A percentile compares a stretch with the other conserved stretches of the same genome.
Evolutionary conservation across 2,797 vertebrate species (phyloP).

Genomic region (Rhinella marina): DNA sequence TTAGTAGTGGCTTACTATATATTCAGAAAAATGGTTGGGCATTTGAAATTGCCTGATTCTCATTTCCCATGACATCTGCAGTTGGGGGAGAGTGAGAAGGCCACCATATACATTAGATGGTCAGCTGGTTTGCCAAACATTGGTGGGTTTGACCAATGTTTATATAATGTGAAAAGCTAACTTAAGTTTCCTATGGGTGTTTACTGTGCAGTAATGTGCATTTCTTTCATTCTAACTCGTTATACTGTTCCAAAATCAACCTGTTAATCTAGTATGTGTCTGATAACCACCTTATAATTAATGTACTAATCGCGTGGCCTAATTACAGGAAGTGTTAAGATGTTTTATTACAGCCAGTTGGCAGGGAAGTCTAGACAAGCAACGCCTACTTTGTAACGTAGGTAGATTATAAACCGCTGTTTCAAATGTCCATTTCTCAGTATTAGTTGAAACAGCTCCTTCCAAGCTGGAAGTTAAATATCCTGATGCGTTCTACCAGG

Average conservation of each 20-base stretch:
- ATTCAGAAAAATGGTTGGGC: no score
- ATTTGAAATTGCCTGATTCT: no score
- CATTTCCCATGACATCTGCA: no score
- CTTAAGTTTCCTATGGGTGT: no score
- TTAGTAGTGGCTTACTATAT: no score
- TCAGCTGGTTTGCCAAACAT: no score
- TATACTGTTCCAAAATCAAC: neutral
- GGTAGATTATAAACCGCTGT: neutral
- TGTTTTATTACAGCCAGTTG: neutral
- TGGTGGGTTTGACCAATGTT: no score
- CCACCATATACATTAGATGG: no score
- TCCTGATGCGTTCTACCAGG: neutral
- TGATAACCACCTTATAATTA: conserved; percentile 17
- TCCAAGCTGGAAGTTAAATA: neutral
- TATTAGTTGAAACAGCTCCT: neutral
- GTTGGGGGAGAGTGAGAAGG: no score
- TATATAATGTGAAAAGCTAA: no score
- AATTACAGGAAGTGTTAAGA: neutral
- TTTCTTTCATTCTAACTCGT: neutral
- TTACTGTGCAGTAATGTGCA: neutral
- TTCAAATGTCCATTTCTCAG: neutral
- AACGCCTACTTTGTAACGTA: neutral
- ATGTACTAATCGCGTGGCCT: neutral
- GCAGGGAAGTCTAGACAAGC: neutral
- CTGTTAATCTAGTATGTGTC: neutral